A percentile compares a stretch with the other conserved stretches of the same genome.
Evolutionary conservation across 2,113 vertebrate genomes (phyloP).

Genomic region (Rousettus leschenaultii): DNA sequence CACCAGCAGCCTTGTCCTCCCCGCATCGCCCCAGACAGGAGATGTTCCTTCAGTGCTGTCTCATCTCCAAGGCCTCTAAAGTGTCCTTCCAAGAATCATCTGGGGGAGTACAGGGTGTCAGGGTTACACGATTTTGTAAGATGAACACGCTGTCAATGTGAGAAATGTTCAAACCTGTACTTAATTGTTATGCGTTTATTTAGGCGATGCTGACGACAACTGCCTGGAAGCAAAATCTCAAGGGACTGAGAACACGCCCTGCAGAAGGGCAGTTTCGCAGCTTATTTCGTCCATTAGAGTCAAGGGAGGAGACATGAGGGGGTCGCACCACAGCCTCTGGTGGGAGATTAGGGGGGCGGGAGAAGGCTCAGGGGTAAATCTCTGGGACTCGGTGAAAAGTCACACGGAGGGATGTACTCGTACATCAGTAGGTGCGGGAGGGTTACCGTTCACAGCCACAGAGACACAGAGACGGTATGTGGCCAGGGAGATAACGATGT

Average conservation of each 20-base stretch:
- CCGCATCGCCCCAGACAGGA: neutral
- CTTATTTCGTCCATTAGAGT: neutral
- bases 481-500: neutral
- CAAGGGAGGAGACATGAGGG: neutral
- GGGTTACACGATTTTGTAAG: constrained; percentile 9
- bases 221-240: neutral
- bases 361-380: neutral
- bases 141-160: neutral
- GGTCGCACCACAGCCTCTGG: neutral
- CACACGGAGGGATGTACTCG: neutral
- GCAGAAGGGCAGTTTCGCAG: neutral
- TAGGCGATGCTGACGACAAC: neutral
- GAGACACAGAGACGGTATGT: neutral
- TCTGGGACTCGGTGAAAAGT: neutral
- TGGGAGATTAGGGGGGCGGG: neutral
- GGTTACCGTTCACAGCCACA: neutral
- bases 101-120: neutral
- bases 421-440: neutral
- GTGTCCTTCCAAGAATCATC: neutral
- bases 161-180: neutral
- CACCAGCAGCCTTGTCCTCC: neutral
- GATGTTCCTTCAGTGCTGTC: neutral
- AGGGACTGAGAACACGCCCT: neutral
- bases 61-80: neutral
- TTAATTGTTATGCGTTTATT: neutral